Conservation (phyloP, 2,113 vertebrate species). For the Brachirus orientalis region DNA sequence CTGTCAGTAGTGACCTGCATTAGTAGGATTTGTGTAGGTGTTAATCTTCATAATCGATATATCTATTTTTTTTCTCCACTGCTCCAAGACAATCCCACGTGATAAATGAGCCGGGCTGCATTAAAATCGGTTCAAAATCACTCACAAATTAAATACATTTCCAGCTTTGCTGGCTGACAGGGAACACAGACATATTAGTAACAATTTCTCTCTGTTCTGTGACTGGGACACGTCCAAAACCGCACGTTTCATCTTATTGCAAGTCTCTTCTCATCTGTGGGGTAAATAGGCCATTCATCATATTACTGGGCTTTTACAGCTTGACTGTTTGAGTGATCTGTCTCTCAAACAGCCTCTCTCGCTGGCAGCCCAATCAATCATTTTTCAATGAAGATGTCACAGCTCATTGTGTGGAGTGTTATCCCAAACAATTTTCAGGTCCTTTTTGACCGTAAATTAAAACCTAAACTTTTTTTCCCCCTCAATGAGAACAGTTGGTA, state of each 20-base stretch:
- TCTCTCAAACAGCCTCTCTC: slow-evolving; percentile 68
- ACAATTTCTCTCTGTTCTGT: slow-evolving; percentile 47
- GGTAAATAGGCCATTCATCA: slow-evolving; percentile 78
- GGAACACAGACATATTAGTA: slow-evolving; percentile 58
- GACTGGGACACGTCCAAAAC: slow-evolving; percentile 47
- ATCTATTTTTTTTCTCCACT: slow-evolving; percentile 5
- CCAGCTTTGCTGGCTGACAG: slow-evolving; percentile 44
- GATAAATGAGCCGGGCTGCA: slow-evolving; percentile 36
- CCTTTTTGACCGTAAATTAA: slow-evolving; percentile 53
- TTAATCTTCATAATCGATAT: slow-evolving; percentile 54
- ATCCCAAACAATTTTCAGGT: slow-evolving; percentile 53
- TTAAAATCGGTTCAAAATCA: slow-evolving; percentile 35
- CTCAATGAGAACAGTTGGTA: background rate
- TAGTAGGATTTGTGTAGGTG: slow-evolving; percentile 25
- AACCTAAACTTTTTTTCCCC: slow-evolving; percentile 22
- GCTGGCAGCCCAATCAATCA: slow-evolving; percentile 71
- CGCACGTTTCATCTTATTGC: slow-evolving; percentile 65
- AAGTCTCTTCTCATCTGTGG: slow-evolving; percentile 66
- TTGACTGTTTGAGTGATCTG: slow-evolving; percentile 72
- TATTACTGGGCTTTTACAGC: slow-evolving; percentile 69
- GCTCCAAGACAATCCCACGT: slow-evolving; percentile 35
- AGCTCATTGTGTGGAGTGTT: slow-evolving; percentile 68
- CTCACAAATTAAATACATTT: slow-evolving; percentile 53
- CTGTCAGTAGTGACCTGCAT: background rate
- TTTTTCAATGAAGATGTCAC: slow-evolving; percentile 78